Percentiles rank a stretch among this genome's conserved stretches.
Conservation (phyloP, 2,113 vertebrate genomes). For the Nannobrachium achirus region DNA sequence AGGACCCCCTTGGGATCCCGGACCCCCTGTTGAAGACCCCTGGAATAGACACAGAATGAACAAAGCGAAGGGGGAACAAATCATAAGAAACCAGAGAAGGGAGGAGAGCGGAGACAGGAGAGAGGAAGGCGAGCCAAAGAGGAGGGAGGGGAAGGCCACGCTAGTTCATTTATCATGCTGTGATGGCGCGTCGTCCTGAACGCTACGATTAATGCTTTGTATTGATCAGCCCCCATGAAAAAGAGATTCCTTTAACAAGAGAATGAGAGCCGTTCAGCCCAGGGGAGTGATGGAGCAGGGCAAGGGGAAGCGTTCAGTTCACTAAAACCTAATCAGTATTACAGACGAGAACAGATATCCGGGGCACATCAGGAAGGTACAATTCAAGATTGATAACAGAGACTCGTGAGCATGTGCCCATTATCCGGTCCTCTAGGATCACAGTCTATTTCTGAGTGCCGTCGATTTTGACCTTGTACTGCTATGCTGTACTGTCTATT, state of each 20-base stretch:
- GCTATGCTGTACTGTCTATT: too few species aligned
- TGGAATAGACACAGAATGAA: neutral
- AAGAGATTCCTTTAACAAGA: conserved; percentile 77
- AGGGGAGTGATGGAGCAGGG: conserved; percentile 36
- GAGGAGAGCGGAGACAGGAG: neutral
- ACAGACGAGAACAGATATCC: conserved; percentile 34
- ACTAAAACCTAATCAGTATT: conserved; percentile 78
- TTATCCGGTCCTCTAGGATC: too few species aligned
- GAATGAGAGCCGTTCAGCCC: conserved; percentile 72
- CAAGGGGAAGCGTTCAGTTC: conserved; percentile 54
- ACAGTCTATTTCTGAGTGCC: too few species aligned
- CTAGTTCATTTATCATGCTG: conserved; percentile 75
- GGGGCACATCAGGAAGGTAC: conserved; percentile 1
- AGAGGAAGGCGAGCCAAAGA: neutral
- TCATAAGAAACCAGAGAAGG: neutral
- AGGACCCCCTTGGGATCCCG: too few species aligned
- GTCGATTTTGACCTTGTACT: too few species aligned
- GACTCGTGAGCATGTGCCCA: neutral
- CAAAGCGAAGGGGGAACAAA: neutral
- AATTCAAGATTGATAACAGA: neutral
- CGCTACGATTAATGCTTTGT: conserved; percentile 80
- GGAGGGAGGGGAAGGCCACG: conserved; percentile 16
- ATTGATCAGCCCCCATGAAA: conserved; percentile 84
- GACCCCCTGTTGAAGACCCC: too few species aligned
- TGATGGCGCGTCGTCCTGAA: conserved; percentile 36